Base-by-base conservation (phyloP, 2,888 invertebrate genomes). In the Escarpia spicata region DNA sequence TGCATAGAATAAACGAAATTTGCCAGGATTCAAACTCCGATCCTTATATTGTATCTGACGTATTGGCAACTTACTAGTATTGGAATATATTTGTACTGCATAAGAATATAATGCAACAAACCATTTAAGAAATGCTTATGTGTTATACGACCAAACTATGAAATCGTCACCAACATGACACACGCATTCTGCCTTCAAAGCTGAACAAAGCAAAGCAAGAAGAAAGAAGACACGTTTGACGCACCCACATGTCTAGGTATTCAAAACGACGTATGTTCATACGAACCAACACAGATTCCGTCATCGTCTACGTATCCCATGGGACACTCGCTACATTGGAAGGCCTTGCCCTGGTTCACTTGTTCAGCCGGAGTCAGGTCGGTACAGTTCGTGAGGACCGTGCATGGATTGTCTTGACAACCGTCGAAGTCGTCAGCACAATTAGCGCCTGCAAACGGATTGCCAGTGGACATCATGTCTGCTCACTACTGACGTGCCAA, bases 251-350 rank as follows among this genome's bases (percentile, higher is more conserved):
- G 0, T 12, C 26, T 26, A 6, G 3, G 19, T 75, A 75, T 75
- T 75, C 75, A 75, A 4, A 6, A n/a, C n/a, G 75, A 75, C 6
- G 19, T 26, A 26, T 75, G 19, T 26, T n/a, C 75, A 75, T 75
- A 75, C 75, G 75, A 75, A 75, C 75, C 75, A 75, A 75, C 75
- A 75, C 75, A 75, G 75, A 75, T 75, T 26, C 75, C 75, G 75
- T 75, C 19, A 26, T 75, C 75, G n/a, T 75, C 75, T 6, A 75
- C 6, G 75, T 75, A 75, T 15, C 75, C 75, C 3, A 6, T n/a
- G 26, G 75, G 75, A 6, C 75, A 75, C 26, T 75, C 75, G 75
- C 75, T 75, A 26, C 75, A 75, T 6, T 15, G 19, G n/a, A 75
- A 75, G 6, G 75, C 75, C 75, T 75, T 75, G 75, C 26, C 19